These are phyloP conservation scores for Alcedo quadribrachys DNA, from an alignment of 2,797 vertebrate species.

Conservation along the genomic window DNA sequence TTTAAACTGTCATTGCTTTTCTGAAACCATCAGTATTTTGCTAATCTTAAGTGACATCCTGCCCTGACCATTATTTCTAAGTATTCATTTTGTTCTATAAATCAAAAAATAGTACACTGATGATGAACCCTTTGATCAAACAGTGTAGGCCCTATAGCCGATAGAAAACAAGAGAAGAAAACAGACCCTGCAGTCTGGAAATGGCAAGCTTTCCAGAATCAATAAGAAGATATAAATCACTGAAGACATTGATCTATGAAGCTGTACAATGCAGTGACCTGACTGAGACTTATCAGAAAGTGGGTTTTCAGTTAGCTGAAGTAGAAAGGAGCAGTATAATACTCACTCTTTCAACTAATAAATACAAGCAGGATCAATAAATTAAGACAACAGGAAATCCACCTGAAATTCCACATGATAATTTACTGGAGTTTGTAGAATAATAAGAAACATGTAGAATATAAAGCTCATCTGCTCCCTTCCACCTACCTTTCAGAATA, in stretches of 20 bases:
- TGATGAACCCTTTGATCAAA: slow-evolving; percentile 12
- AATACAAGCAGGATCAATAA: neutral
- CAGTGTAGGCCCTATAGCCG: neutral
- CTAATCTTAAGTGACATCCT: slow-evolving; percentile 3
- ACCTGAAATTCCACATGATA: neutral
- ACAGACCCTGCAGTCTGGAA: neutral
- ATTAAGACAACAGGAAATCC: neutral
- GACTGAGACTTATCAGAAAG: slow-evolving; percentile 30
- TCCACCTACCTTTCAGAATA: neutral
- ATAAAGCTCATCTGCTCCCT: neutral
- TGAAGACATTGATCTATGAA: slow-evolving; percentile 39
- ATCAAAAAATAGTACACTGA: slow-evolving; percentile 8
- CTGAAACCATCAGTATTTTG: neutral
- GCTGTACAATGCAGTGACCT: neutral
- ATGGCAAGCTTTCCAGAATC: slow-evolving; percentile 14
- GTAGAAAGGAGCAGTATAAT: neutral
- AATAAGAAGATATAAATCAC: slow-evolving; percentile 31
- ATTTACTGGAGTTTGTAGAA: neutral
- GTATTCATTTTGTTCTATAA: neutral
- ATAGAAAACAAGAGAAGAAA: neutral
- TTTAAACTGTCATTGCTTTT: neutral
- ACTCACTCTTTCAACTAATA: neutral
- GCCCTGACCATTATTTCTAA: neutral
- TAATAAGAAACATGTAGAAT: neutral
- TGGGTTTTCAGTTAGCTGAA: neutral